Percentiles rank a stretch among this genome's conserved stretches.
Conservation (phyloP, 2,888 invertebrate genomes). For the Caenorhabditis parvicauda region DNA sequence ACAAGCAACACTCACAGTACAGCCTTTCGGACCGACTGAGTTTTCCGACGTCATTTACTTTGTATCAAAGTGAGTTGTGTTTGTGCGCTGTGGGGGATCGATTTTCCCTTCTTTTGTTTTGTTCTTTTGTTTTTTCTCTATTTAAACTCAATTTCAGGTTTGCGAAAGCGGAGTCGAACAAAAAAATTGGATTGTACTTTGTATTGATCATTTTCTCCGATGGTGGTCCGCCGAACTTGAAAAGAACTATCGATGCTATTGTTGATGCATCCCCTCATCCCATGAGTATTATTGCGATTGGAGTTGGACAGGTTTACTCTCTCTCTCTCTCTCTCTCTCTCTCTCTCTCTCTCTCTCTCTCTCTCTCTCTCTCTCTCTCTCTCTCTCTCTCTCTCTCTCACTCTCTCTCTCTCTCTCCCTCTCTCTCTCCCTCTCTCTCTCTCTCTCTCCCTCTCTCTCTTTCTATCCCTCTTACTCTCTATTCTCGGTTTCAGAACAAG, state of each 20-base stretch:
- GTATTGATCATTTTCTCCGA: conserved; percentile 54
- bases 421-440: too few relatives aligned
- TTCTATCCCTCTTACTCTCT: too few relatives aligned
- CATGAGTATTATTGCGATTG: conserved; percentile 48
- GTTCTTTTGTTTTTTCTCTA: not conserved
- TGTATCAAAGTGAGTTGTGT: conserved; percentile 63
- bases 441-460: too few relatives aligned
- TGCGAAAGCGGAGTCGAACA: conserved; percentile 49
- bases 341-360: too few relatives aligned
- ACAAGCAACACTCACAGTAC: conserved; percentile 66
- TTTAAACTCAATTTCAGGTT: conserved; percentile 32
- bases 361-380: too few relatives aligned
- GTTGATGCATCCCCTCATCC: conserved; percentile 50
- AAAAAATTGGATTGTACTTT: conserved; percentile 43
- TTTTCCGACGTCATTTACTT: conserved; percentile 70
- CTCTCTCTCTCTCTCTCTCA: too few relatives aligned
- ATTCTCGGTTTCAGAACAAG: conserved; percentile 9
- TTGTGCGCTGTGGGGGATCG: not conserved
- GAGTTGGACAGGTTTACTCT: conserved; percentile 24
- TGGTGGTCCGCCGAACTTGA: conserved; percentile 41
- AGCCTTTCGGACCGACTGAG: conserved; percentile 70
- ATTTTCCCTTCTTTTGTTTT: not conserved
- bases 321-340: not conserved
- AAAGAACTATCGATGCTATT: conserved; percentile 44
- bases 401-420: too few relatives aligned